Evolutionary conservation across 2,888 invertebrate species (phyloP).

Genomic region (Pantelozetes paolii): DNA sequence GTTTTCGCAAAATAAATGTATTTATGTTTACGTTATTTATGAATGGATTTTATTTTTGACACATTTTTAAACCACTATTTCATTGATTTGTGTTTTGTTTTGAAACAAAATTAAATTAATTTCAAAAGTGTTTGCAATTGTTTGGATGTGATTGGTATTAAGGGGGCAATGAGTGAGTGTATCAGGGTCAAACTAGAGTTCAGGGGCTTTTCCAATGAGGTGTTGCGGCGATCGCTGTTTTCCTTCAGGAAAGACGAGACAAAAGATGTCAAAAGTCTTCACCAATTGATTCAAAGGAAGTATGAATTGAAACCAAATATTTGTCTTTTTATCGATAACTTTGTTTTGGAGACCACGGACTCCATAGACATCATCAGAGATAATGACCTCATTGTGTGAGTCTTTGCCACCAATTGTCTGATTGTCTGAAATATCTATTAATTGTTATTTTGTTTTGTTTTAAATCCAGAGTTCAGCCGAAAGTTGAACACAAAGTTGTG

Average conservation of each 20-base stretch:
- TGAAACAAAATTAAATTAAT: too few relatives aligned
- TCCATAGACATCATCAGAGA: slow-evolving; percentile 15
- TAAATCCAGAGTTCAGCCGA: slow-evolving; percentile 2
- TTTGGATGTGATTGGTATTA: too few relatives aligned
- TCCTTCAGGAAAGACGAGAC: slow-evolving; percentile 1
- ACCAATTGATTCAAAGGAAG: neutral
- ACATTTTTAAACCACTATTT: too few relatives aligned
- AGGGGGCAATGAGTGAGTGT: slow-evolving; percentile 22
- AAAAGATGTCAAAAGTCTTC: slow-evolving; percentile 20
- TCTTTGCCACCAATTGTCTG: neutral
- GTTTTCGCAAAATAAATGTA: too few relatives aligned
- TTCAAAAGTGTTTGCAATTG: too few relatives aligned
- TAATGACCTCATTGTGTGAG: slow-evolving; percentile 30
- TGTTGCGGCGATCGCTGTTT: neutral
- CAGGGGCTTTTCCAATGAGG: neutral
- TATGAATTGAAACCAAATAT: neutral
- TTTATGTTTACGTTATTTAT: too few relatives aligned
- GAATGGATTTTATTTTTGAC: too few relatives aligned
- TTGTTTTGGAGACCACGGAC: slow-evolving; percentile 18
- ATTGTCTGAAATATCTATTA: neutral
- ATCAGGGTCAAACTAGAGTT: slow-evolving; percentile 10
- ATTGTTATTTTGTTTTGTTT: neutral
- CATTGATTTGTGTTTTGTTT: neutral
- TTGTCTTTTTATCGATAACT: neutral
- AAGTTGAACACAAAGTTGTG: neutral